These are phyloP conservation scores for Morbakka virulenta DNA, from an alignment of 30 jellyfish, hydroid and myxozoan species.

Conservation along the genomic window DNA sequence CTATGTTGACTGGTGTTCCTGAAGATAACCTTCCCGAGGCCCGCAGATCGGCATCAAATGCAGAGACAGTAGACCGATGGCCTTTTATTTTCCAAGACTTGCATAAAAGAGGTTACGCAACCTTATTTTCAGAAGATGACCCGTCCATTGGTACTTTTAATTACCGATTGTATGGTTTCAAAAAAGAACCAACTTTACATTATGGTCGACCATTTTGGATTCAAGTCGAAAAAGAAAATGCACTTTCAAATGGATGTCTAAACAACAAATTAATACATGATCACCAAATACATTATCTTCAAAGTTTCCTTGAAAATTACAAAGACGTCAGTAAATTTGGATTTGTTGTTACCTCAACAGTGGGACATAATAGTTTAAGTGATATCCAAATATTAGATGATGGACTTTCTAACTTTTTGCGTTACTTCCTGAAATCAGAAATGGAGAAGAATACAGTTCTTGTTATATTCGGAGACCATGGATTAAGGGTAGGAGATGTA, in stretches of 20 bases:
- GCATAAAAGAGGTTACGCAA: constrained; percentile 33
- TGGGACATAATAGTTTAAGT: constrained; percentile 43
- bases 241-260: constrained; percentile 25
- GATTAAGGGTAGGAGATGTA: constrained; percentile 47
- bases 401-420: constrained; percentile 11
- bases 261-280: constrained; percentile 37
- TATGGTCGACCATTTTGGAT: constrained; percentile 61
- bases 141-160: constrained; percentile 31
- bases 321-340: constrained; percentile 17
- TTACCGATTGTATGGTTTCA: constrained; percentile 68
- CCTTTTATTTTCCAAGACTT: constrained; percentile 48
- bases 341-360: constrained; percentile 34
- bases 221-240: constrained; percentile 7
- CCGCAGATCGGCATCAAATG: neutral
- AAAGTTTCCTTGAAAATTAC: constrained; percentile 42
- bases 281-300: constrained; percentile 32
- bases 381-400: constrained; percentile 38
- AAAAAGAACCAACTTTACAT: constrained; percentile 55
- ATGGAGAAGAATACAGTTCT: constrained; percentile 33
- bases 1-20: constrained; percentile 58
- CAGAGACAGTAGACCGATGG: constrained; percentile 63
- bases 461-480: constrained; percentile 71
- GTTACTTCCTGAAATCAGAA: constrained; percentile 22
- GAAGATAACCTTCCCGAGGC: constrained; percentile 57
- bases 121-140: constrained; percentile 65